Evolutionary conservation across 2,888 invertebrate genomes (phyloP), one percentile per base, ranked within the genome.

Genomic region (Agrilus cyanescens): DNA sequence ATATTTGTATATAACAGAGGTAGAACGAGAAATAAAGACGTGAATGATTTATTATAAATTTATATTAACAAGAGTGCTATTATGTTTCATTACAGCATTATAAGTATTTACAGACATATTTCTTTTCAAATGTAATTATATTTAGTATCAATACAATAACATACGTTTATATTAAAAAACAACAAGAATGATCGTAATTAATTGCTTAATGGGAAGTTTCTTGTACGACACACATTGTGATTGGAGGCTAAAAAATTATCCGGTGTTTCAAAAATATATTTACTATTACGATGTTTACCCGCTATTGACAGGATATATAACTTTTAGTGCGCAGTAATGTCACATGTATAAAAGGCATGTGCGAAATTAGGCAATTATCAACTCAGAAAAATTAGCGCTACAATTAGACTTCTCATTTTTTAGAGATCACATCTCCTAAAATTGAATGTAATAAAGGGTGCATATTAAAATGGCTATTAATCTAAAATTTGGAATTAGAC

Each of bases 81-180:
- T 25, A 25, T 25, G 25, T 25, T 25, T 25, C 10, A 25, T 25
- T 25, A 25, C 25, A 25, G 25, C 25, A 10, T 25, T 25, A 25
- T 25, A 25, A 25, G 25, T 25, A 25, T 25, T 25, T 25, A 25
- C 25, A 25, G 25, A 25, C 25, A 25, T 25, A 25, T 25, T 25
- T 25, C 25, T 25, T 25, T 25, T 25, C 25, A 58, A 59, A 59
- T 60, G 57, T 57, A 59, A 58, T 60, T 63, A 61, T 62, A 63
- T 61, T 62, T 61, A 61, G 58, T 57, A 55, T 61, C 58, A 60
- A 58, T 63, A 63, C 61, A 62, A 58, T 62, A 62, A 63, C 60
- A 60, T 62, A 62, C 63, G 61, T 61, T 61, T 60, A 62, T 61
- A 60, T 60, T 61, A 61, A 63, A 60, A 63, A 63, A 61, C 60